Evolutionary conservation across 2,888 invertebrate genomes (phyloP).

Genomic region (Bellardia pandia): DNA sequence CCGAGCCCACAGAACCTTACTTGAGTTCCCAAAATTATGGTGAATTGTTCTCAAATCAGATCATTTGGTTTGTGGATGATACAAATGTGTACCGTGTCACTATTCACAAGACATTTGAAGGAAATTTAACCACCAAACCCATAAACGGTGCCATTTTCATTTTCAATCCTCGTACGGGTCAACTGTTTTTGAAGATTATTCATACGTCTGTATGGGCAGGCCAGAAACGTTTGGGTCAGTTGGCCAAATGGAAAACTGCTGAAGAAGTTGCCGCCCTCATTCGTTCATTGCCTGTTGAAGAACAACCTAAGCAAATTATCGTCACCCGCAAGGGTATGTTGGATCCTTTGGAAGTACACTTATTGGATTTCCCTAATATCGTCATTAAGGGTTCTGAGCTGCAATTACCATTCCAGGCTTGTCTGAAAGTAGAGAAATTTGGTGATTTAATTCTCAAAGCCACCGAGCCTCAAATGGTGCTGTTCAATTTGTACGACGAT

Average conservation of each 20-base stretch:
- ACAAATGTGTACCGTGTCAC: constrained; percentile 99
- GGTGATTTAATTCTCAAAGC: constrained; percentile 99
- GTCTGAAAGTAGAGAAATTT: constrained; percentile 99
- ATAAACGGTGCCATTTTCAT: constrained; percentile 99
- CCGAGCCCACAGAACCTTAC: constrained; percentile 99
- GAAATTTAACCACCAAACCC: constrained; percentile 97
- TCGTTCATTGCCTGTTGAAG: constrained; percentile 99
- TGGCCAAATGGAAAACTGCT: constrained; percentile 99
- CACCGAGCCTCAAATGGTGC: constrained; percentile 99
- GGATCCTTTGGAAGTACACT: constrained; percentile 99
- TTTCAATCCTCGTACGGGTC: constrained; percentile 99
- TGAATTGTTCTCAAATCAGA: constrained; percentile 99
- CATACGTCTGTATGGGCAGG: constrained; percentile 99
- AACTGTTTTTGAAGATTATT: constrained; percentile 99
- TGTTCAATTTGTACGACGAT: constrained; percentile 99
- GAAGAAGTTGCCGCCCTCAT: constrained; percentile 99
- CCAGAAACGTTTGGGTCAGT: constrained; percentile 99
- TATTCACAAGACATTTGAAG: constrained; percentile 99
- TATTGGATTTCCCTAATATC: constrained; percentile 99
- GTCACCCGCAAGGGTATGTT: constrained; percentile 99
- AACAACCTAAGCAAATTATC: constrained; percentile 99
- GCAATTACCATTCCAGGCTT: constrained; percentile 99
- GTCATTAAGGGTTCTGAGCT: constrained; percentile 99
- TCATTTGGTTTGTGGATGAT: constrained; percentile 99
- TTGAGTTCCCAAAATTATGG: constrained; percentile 99